Conservation (phyloP, 2,113 vertebrate species). For the Meleagris gallopavo region DNA sequence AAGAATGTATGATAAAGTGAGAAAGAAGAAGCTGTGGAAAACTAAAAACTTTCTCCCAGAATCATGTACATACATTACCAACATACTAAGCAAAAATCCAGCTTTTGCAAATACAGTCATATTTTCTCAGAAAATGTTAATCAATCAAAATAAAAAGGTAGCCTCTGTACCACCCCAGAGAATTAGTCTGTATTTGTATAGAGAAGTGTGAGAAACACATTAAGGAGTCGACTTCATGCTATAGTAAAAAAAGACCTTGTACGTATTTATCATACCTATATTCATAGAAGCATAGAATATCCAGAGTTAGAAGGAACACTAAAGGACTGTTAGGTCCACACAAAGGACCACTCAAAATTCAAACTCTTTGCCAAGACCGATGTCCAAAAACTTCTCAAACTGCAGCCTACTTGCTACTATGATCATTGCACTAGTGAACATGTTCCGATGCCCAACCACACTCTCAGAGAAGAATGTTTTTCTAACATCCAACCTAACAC, state of each 20-base stretch:
- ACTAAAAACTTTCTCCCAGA: background rate
- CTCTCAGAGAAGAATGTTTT: background rate
- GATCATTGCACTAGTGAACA: background rate
- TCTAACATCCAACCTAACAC: background rate
- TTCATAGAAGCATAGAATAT: background rate
- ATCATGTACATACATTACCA: fast-evolving
- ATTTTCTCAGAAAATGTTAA: background rate
- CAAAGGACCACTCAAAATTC: background rate
- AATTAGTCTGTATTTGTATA: background rate
- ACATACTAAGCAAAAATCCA: background rate
- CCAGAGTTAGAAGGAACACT: background rate
- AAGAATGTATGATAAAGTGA: background rate
- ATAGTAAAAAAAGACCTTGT: background rate
- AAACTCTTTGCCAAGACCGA: background rate
- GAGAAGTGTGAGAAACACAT: background rate
- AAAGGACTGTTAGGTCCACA: background rate
- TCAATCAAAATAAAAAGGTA: background rate
- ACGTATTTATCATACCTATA: background rate
- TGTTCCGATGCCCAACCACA: background rate
- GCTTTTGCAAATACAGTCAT: background rate
- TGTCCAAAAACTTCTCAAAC: background rate
- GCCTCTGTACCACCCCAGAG: background rate
- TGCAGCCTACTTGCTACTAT: background rate
- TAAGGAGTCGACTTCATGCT: background rate
- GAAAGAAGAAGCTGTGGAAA: background rate